A percentile compares a stretch with the other conserved stretches of the same genome.
Conservation (phyloP, 2,888 invertebrate species). For the Idaea straminata region DNA sequence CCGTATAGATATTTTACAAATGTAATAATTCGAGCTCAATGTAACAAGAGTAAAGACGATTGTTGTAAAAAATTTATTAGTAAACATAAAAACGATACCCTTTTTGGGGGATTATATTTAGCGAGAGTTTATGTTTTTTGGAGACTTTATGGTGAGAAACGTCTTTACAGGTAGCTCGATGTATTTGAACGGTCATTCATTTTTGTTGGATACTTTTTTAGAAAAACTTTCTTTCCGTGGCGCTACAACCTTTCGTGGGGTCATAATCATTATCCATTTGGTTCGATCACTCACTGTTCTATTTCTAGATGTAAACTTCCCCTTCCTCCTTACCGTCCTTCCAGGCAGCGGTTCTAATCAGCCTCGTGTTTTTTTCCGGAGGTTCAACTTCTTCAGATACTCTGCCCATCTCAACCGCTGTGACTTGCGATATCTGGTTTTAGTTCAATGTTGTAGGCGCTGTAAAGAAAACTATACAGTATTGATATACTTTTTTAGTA, state of each 20-base stretch:
- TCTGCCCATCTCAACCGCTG: too few relatives aligned
- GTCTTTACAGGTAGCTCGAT: not conserved
- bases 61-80: conserved; percentile 31
- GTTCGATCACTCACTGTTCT: too few relatives aligned
- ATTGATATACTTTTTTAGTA: not conserved
- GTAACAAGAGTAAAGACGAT: conserved; percentile 29
- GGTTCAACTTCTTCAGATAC: too few relatives aligned
- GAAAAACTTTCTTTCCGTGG: not conserved
- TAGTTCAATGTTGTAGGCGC: too few relatives aligned
- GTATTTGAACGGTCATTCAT: not conserved
- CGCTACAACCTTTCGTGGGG: too few relatives aligned
- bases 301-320: too few relatives aligned
- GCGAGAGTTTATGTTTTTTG: conserved; percentile 18
- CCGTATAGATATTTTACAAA: not conserved
- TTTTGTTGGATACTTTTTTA: not conserved
- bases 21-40: conserved; percentile 27
- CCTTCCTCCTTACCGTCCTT: too few relatives aligned
- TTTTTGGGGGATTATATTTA: conserved; percentile 32
- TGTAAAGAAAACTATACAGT: too few relatives aligned
- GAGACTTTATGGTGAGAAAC: not conserved
- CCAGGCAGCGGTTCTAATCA: too few relatives aligned
- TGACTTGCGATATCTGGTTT: too few relatives aligned
- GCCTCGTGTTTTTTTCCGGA: too few relatives aligned
- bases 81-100: conserved; percentile 30
- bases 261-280: too few relatives aligned